Conservation (phyloP, 2,888 invertebrate genomes). For the Pachymerium ferrugineum region DNA sequence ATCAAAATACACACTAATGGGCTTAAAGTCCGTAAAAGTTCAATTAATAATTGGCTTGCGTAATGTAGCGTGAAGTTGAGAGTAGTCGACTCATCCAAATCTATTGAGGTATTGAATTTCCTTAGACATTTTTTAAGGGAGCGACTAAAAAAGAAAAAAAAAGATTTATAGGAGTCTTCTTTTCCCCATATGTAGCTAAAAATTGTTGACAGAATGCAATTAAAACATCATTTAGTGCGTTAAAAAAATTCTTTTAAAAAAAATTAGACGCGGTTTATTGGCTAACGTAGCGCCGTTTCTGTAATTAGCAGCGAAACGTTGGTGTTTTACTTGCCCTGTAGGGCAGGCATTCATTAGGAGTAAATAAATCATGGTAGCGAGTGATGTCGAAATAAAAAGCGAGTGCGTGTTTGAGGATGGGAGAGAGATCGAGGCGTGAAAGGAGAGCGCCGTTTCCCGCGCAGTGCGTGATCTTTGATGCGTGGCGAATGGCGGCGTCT, state of each 20-base stretch:
- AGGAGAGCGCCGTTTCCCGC: neutral
- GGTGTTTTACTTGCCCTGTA: neutral
- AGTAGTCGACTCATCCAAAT: neutral
- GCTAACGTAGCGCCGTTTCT: neutral
- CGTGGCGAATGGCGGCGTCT: neutral
- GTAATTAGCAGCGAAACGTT: neutral
- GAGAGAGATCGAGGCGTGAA: neutral
- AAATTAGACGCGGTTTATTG: neutral
- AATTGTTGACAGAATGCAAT: neutral
- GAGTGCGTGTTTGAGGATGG: neutral
- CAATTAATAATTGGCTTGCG: neutral
- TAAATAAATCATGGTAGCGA: neutral
- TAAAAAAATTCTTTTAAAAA: neutral
- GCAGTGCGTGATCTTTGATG: neutral
- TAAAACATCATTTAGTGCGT: neutral
- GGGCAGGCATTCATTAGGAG: neutral
- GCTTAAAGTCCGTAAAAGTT: neutral
- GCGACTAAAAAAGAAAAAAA: neutral
- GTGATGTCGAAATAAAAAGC: neutral
- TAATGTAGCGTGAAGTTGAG: neutral
- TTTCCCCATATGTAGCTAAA: neutral
- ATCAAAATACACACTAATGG: neutral
- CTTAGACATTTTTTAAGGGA: neutral
- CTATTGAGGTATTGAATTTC: neutral
- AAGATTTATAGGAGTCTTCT: neutral